These are phyloP conservation scores for Stictocephala bisonia DNA, from an alignment of 2,888 invertebrate genomes.

Conservation along the genomic window DNA sequence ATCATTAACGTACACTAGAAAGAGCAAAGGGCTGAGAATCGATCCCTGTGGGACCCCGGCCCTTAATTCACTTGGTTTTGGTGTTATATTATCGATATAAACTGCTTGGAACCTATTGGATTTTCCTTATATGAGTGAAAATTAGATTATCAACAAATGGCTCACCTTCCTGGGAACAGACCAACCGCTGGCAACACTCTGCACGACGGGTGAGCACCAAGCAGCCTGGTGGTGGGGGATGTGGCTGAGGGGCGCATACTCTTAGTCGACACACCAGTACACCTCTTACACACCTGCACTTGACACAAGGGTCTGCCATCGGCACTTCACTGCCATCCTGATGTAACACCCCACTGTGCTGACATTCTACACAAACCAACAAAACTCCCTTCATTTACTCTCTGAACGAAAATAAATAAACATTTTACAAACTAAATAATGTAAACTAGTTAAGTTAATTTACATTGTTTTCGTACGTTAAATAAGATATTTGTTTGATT, in stretches of 20 bases:
- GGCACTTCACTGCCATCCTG: conserved; percentile 73
- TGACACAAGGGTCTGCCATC: conserved; percentile 81
- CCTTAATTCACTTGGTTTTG: no score
- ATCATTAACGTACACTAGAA: no score
- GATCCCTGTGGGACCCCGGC: no score
- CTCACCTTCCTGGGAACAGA: conserved; percentile 72
- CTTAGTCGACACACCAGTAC: conserved; percentile 81
- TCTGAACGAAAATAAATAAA: no score
- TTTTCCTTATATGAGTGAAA: background rate
- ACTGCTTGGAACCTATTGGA: no score
- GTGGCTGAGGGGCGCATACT: conserved; percentile 80
- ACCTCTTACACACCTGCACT: conserved; percentile 79
- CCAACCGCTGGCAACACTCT: conserved; percentile 81
- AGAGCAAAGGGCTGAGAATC: no score
- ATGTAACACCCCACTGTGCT: conserved; percentile 69
- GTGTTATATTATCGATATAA: no score
- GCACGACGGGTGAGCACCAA: conserved; percentile 75
- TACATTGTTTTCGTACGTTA: no score
- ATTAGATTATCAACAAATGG: conserved; percentile 56
- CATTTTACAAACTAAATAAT: no score
- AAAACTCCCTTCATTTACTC: no score
- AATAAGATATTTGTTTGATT: no score
- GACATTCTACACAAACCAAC: conserved; percentile 36
- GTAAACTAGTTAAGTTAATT: no score
- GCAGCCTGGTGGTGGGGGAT: conserved; percentile 80